Evolutionary conservation across 2,888 invertebrate species (phyloP).

Genomic region (Adineta ricciae): DNA sequence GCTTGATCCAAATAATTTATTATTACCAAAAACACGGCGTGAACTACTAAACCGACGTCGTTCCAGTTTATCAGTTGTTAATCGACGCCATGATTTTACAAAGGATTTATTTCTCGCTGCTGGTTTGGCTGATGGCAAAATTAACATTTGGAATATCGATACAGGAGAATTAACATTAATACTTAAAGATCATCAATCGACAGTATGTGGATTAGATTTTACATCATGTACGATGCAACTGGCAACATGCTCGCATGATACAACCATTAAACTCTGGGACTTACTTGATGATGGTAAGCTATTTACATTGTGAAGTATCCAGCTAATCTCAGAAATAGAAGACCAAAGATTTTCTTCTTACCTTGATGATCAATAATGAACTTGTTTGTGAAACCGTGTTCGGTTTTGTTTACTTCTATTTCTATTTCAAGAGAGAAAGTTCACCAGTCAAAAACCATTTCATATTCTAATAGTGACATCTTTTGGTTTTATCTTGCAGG

Average conservation of each 20-base stretch:
- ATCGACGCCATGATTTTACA: slow-evolving; percentile 1
- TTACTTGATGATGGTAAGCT: slow-evolving; percentile 13
- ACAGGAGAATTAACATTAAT: slow-evolving; percentile 4
- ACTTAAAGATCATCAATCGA: slow-evolving; percentile 7
- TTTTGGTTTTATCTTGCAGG: neutral
- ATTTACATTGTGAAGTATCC: too few species aligned
- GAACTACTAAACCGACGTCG: neutral
- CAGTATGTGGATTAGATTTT: neutral
- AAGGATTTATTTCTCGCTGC: slow-evolving; percentile 2
- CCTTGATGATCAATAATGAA: too few species aligned
- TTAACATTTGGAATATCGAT: neutral
- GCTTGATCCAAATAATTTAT: neutral
- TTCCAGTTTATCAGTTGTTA: neutral
- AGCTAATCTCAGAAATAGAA: too few species aligned
- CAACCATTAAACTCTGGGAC: slow-evolving; percentile 2
- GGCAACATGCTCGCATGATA: slow-evolving; percentile 15
- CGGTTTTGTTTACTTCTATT: neutral
- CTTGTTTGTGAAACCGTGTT: too few species aligned
- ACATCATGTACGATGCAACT: neutral
- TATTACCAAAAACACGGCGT: neutral
- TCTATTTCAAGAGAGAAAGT: neutral
- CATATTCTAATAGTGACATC: neutral
- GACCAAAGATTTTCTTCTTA: too few species aligned
- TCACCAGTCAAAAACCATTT: neutral
- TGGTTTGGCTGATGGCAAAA: neutral